These are phyloP conservation scores for Eledona agricola DNA, from an alignment of 2,888 invertebrate species.

Conservation along the genomic window DNA sequence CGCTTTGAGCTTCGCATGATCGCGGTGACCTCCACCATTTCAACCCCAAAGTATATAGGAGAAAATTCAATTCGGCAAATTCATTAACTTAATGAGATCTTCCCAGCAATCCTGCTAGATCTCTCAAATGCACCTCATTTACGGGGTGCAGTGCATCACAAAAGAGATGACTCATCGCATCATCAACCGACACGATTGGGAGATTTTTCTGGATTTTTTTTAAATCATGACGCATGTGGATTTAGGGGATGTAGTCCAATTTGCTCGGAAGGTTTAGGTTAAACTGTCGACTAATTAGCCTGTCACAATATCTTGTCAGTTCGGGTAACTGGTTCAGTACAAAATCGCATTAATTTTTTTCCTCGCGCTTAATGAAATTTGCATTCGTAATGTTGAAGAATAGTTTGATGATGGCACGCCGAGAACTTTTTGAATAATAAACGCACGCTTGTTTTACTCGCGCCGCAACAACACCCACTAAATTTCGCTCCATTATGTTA, in stretches of 20 bases:
- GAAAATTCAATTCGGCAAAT: slow-evolving; percentile 35
- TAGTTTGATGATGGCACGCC: slow-evolving; percentile 30
- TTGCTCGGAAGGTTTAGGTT: slow-evolving; percentile 12
- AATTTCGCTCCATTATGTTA: slow-evolving; percentile 6
- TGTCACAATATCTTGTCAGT: slow-evolving; percentile 29
- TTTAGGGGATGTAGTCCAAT: slow-evolving; percentile 16
- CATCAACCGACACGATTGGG: slow-evolving; percentile 9
- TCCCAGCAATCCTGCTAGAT: slow-evolving; percentile 13
- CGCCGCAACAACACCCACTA: not conserved
- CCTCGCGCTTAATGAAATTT: slow-evolving; percentile 27
- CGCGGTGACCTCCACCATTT: slow-evolving; percentile 23
- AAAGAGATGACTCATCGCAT: slow-evolving; percentile 22
- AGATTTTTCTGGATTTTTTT: slow-evolving; percentile 9
- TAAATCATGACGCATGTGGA: slow-evolving; percentile 6
- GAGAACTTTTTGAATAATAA: slow-evolving; percentile 24
- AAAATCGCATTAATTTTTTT: slow-evolving; percentile 28
- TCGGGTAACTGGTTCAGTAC: slow-evolving; percentile 17
- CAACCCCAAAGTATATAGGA: slow-evolving; percentile 9
- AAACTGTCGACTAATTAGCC: slow-evolving; percentile 26
- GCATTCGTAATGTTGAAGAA: slow-evolving; percentile 24
- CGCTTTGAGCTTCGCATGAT: slow-evolving; percentile 33
- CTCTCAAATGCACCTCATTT: slow-evolving; percentile 28
- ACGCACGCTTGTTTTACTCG: not conserved
- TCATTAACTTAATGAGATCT: slow-evolving; percentile 30
- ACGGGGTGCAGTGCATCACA: slow-evolving; percentile 26